Evolutionary conservation across 2,113 vertebrate genomes (phyloP).

Genomic region (Pristiophorus japonicus): DNA sequence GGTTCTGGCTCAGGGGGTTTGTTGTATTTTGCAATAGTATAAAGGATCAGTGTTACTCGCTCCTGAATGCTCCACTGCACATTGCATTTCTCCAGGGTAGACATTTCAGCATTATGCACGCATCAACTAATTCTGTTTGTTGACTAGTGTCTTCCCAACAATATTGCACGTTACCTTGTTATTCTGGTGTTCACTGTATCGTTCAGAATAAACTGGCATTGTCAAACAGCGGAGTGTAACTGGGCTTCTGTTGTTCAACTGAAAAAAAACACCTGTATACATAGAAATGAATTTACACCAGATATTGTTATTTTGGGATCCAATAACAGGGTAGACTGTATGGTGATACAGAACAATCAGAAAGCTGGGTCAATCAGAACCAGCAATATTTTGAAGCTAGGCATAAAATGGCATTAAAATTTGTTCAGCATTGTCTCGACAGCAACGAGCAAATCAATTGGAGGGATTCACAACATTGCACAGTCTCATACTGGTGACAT

Average conservation of each 20-base stretch:
- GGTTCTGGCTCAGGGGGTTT: background rate
- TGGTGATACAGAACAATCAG: background rate
- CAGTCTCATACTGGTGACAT: background rate
- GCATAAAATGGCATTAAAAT: background rate
- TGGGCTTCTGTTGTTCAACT: background rate
- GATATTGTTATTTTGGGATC: background rate
- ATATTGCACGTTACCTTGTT: background rate
- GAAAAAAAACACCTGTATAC: background rate
- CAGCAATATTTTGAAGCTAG: background rate
- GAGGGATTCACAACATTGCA: background rate
- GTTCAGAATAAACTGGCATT: background rate
- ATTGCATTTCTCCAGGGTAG: background rate
- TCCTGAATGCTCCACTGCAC: background rate
- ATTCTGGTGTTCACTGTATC: background rate
- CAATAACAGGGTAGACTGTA: background rate
- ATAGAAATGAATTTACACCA: background rate
- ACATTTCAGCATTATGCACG: background rate
- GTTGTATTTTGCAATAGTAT: background rate
- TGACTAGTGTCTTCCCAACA: background rate
- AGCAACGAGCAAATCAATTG: background rate
- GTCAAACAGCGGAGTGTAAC: slow-evolving; percentile 3
- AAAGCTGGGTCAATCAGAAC: background rate
- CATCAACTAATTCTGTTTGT: background rate
- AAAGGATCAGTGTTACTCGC: background rate
- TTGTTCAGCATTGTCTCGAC: background rate